These are phyloP conservation scores for Periophthalmus modestus DNA, from an alignment of 2,113 vertebrate genomes.

Conservation along the genomic window DNA sequence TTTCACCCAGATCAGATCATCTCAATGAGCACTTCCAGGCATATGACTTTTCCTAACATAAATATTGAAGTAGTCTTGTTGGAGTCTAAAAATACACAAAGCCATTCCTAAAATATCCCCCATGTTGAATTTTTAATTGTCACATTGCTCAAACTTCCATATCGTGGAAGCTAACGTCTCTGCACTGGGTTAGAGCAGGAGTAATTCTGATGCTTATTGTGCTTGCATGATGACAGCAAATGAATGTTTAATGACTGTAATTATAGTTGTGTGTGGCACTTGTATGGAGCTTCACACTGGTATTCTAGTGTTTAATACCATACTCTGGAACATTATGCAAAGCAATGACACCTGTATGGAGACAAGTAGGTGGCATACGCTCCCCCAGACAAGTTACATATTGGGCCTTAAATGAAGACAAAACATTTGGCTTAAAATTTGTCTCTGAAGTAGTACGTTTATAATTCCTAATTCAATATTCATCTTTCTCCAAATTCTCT, in stretches of 20 bases:
- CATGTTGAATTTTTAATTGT: conserved; percentile 2
- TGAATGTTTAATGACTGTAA: neutral
- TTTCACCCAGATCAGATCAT: neutral
- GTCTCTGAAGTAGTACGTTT: neutral
- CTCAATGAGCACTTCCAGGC: neutral
- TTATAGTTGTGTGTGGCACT: neutral
- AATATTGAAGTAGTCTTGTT: conserved; percentile 3
- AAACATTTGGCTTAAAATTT: neutral
- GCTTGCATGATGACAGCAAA: neutral
- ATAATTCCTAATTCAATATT: neutral
- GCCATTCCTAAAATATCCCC: neutral
- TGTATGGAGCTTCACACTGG: neutral
- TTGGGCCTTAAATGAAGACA: no score
- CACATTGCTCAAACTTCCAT: conserved; percentile 11
- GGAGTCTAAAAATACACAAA: conserved; percentile 7
- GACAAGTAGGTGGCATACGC: no score
- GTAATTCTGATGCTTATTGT: neutral
- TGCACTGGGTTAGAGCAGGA: neutral
- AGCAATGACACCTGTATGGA: no score
- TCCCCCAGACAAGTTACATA: no score
- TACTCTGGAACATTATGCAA: no score
- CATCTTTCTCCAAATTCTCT: neutral
- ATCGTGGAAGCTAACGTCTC: neutral
- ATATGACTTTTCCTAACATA: conserved; percentile 1
- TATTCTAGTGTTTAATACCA: neutral